Percentiles rank a stretch among this genome's conserved stretches.
Conservation (phyloP, 2,113 vertebrate genomes). For the Dicentrarchus labrax region DNA sequence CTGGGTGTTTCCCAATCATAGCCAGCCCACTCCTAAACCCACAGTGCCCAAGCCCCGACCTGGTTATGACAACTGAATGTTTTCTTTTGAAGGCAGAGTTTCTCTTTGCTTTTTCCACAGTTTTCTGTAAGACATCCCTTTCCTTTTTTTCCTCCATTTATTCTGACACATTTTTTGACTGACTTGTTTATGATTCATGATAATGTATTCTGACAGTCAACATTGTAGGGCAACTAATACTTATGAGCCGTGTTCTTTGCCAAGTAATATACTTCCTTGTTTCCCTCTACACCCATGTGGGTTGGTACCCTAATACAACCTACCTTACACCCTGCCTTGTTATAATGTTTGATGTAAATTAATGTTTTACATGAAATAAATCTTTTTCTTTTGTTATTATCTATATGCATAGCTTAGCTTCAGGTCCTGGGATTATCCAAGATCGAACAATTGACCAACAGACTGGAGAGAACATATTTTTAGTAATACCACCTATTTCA, state of each 20-base stretch:
- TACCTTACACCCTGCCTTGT: neutral
- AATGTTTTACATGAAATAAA: too few species aligned
- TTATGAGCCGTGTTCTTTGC: neutral
- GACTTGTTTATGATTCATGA: neutral
- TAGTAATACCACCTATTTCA: too few species aligned
- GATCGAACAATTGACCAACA: neutral
- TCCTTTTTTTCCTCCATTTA: neutral
- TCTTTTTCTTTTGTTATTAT: neutral
- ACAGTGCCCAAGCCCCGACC: too few species aligned
- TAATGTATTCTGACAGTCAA: neutral
- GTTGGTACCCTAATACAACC: neutral
- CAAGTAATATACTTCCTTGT: neutral
- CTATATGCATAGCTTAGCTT: neutral
- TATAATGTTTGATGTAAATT: neutral
- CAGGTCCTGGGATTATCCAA: neutral
- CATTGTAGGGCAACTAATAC: neutral
- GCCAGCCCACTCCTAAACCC: too few species aligned
- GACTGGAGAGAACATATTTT: neutral
- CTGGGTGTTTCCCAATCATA: too few species aligned
- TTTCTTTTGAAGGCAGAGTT: too few species aligned
- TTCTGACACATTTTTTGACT: neutral
- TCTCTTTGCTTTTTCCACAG: too few species aligned
- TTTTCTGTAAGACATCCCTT: neutral
- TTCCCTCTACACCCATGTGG: neutral
- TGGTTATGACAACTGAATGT: too few species aligned